These are phyloP conservation scores for Teleiodes luculella DNA, from an alignment of 2,888 invertebrate species.

Conservation along the genomic window DNA sequence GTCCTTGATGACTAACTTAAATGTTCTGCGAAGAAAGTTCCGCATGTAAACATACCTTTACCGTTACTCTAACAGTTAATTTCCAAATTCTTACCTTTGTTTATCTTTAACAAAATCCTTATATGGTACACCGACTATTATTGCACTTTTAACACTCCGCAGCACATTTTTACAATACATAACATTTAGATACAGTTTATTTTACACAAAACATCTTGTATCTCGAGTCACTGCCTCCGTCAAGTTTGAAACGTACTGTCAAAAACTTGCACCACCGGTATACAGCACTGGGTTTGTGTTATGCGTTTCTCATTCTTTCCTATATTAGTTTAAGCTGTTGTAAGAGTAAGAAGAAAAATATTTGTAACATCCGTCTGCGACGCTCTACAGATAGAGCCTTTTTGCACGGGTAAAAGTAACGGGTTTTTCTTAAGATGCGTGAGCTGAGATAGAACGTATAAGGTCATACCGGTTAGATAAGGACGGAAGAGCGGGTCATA, in stretches of 20 bases:
- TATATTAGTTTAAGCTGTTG: conserved; percentile 8
- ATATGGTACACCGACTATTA: conserved; percentile 23
- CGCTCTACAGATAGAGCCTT: conserved; percentile 69
- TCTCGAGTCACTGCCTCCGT: conserved; percentile 43
- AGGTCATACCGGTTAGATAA: conserved; percentile 47
- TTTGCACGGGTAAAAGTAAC: conserved; percentile 78
- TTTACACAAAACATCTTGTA: conserved; percentile 49
- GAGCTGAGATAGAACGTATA: conserved; percentile 54
- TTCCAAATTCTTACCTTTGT: conserved; percentile 34
- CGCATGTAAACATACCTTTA: conserved; percentile 42
- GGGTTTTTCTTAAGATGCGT: conserved; percentile 75
- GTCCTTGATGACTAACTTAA: conserved; percentile 64
- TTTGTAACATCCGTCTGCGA: conserved; percentile 23
- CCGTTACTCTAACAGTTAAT: conserved; percentile 35
- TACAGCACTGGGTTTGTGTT: conserved; percentile 49
- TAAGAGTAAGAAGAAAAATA: conserved; percentile 37
- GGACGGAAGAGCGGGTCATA: conserved; percentile 57
- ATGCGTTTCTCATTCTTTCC: conserved; percentile 32
- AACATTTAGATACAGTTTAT: conserved; percentile 34
- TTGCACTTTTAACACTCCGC: conserved; percentile 27
- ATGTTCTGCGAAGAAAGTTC: conserved; percentile 33
- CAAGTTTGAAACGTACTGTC: conserved; percentile 68
- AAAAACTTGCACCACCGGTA: conserved; percentile 76
- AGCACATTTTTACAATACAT: conserved; percentile 33
- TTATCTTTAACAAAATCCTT: conserved; percentile 11